Evolutionary conservation across 2,113 vertebrate genomes (phyloP), one percentile per base, ranked within the genome.

Genomic region (Okapia johnstoni): DNA sequence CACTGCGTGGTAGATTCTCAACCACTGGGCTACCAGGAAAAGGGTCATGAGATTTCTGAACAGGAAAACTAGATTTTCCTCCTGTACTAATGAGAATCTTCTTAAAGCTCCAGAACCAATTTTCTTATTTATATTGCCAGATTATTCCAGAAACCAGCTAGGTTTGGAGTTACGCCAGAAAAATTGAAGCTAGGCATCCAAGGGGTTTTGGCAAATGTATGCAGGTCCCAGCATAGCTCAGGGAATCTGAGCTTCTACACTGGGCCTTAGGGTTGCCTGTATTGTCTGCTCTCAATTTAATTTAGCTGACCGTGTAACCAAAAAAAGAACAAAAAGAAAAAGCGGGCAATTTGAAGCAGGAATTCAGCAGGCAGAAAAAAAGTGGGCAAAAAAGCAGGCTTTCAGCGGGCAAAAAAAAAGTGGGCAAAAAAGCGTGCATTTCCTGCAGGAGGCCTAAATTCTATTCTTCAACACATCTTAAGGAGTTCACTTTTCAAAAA

Each of bases 401-500:
- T 46, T 46, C 46, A 46, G 46, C 7, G 46, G 46, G 46, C 46
- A 46, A 46, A 63, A 33, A 17, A 63, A 33, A 16, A 30, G 26
- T 0, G 1, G 30, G 15, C 61, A 63, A 63, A n/a, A 63, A 63
- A 63, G 61, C 1, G 0, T 15, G 28, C 13, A 43, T 60, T 92
- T 55, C 50, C 77, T 91, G 57, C 36, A 83, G 61, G 88, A 80
- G 40, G 3, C 23, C 57, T 92, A 88, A 87, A 84, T 90, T 66
- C 8, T 79, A 33, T 52, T 79, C 40, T 88, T 94, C 43, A 86
- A 93, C 91, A 52, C 26, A 0, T 84, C 79, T 63, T 46, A 28
- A 61, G 43, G 80, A 90, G 19, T 52, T 96, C 87, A 95, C 86
- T 92, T 94, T 88, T 70, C 16, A 43, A 79, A 97, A 96, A 61